These are phyloP conservation scores for Petrocephalus microphthalmus DNA, from an alignment of 2,113 vertebrate genomes.

Conservation along the genomic window DNA sequence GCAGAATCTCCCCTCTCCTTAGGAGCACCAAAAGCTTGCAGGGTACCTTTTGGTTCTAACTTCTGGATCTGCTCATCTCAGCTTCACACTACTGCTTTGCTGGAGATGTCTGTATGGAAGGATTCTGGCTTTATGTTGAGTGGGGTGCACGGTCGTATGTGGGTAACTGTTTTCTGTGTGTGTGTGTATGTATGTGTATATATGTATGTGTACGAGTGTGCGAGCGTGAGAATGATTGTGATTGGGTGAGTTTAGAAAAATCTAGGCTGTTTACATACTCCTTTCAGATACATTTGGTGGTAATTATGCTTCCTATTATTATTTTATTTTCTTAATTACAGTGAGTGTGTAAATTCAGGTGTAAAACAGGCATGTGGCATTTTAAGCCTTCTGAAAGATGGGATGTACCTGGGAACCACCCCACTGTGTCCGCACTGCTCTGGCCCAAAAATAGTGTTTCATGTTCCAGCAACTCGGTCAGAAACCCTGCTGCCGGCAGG, in stretches of 20 bases:
- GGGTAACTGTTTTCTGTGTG: not conserved
- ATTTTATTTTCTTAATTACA: not conserved
- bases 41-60: too few species aligned
- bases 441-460: constrained; percentile 5
- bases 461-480: not conserved
- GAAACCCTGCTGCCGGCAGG: not conserved
- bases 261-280: not conserved
- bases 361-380: not conserved
- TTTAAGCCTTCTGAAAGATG: not conserved
- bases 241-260: constrained; percentile 1
- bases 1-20: too few species aligned
- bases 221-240: too few species aligned
- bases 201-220: not conserved
- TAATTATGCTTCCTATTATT: constrained; percentile 8
- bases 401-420: not conserved
- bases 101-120: not conserved
- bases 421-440: not conserved
- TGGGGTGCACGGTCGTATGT: not conserved
- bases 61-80: not conserved
- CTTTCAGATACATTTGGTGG: constrained; percentile 3
- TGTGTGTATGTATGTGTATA: not conserved
- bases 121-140: not conserved
- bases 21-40: not conserved
- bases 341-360: not conserved
- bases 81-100: not conserved